Percentiles rank a stretch among this genome's conserved stretches.
phyloP scores from a whole-genome alignment of 1,140 invertebrate species.

The Drosophila willistoni region DNA sequence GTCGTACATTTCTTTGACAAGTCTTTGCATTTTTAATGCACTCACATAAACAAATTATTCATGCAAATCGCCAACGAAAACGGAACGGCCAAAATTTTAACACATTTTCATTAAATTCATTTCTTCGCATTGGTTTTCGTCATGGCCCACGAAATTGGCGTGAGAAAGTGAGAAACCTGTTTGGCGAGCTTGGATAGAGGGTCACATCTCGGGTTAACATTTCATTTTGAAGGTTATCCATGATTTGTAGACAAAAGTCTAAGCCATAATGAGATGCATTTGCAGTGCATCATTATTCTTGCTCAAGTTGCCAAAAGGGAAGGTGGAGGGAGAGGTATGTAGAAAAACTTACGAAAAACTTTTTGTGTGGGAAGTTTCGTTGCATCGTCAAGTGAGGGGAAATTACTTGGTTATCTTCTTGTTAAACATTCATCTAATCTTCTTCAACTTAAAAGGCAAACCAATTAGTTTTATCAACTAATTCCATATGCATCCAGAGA shows the following conservation, averaged over 20 bases:
- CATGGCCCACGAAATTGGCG: slow-evolving; percentile 68
- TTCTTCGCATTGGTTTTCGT: slow-evolving; percentile 43
- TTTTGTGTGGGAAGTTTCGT: slow-evolving; percentile 28
- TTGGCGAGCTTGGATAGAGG: slow-evolving; percentile 5
- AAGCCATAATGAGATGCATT: slow-evolving; percentile 46
- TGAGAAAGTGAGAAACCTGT: slow-evolving; percentile 77
- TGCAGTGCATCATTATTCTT: slow-evolving; percentile 37
- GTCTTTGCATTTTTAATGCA: slow-evolving; percentile 50
- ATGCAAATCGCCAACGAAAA: slow-evolving; percentile 1
- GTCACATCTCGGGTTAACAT: slow-evolving; percentile 17
- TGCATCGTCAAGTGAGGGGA: slow-evolving; percentile 17
- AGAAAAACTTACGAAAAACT: slow-evolving; percentile 20
- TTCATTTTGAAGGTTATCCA: slow-evolving; percentile 35
- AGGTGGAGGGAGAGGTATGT: not conserved
- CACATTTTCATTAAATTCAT: slow-evolving; percentile 34
- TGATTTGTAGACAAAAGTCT: slow-evolving; percentile 50
- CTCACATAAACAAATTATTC: slow-evolving; percentile 32
- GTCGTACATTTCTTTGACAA: slow-evolving; percentile 50
- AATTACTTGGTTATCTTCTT: not conserved
- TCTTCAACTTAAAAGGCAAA: not conserved
- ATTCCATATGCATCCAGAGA: slow-evolving; percentile 42
- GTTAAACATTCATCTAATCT: not conserved
- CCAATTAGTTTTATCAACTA: slow-evolving; percentile 46
- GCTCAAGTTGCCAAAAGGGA: slow-evolving; percentile 25
- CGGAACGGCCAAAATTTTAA: slow-evolving; percentile 23